Evolutionary conservation across 2,888 invertebrate species (phyloP).

Genomic region (Sesia apiformis): DNA sequence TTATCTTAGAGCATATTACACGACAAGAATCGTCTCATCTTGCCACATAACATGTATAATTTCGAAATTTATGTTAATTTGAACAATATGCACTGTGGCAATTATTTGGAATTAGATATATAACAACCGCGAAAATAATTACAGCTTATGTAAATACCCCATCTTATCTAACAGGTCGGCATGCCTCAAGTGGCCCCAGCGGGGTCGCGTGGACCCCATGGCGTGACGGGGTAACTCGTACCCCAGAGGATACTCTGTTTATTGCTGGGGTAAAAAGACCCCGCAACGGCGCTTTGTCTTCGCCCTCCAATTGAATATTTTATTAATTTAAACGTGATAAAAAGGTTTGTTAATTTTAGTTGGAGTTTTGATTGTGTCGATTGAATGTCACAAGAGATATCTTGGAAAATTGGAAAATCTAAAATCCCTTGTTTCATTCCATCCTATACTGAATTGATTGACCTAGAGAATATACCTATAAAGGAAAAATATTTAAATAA

Average conservation of each 20-base stretch:
- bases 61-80: too few species aligned
- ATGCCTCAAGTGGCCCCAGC: slow-evolving; percentile 54
- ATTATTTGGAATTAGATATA: background rate
- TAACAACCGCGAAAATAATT: slow-evolving; percentile 29
- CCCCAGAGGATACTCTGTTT: slow-evolving; percentile 34
- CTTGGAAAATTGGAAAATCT: too few species aligned
- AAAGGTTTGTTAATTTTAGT: slow-evolving; percentile 27
- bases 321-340: slow-evolving; percentile 39
- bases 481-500: too few species aligned
- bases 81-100: too few species aligned
- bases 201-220: slow-evolving; percentile 45
- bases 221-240: slow-evolving; percentile 20
- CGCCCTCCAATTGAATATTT: slow-evolving; percentile 48
- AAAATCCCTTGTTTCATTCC: too few species aligned
- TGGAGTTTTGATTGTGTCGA: too few species aligned
- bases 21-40: too few species aligned
- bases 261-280: slow-evolving; percentile 24
- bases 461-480: too few species aligned
- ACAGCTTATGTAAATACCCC: slow-evolving; percentile 29
- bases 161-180: slow-evolving; percentile 25
- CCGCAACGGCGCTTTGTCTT: slow-evolving; percentile 28
- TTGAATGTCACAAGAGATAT: too few species aligned
- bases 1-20: too few species aligned
- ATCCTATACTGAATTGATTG: too few species aligned
- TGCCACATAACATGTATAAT: too few species aligned